Evolutionary conservation across 2,797 vertebrate species (phyloP), one percentile per base, ranked within the genome.

Genomic region (Oreonectes daqikongensis): DNA sequence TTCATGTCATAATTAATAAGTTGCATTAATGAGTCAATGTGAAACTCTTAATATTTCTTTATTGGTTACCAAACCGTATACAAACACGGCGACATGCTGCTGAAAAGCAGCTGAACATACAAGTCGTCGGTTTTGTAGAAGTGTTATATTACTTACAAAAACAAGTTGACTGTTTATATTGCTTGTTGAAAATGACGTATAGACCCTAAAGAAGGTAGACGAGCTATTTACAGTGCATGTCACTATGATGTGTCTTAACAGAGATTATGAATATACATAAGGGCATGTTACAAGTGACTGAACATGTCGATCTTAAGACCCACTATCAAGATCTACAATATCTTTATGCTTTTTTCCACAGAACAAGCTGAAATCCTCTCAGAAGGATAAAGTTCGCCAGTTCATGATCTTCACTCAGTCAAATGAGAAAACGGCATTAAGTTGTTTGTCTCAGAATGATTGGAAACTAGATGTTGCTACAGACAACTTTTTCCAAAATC

Each of bases 311-410:
- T 12, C 20, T 53, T 53, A 22, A 53, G 2, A 26, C 48, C 2
- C 2, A n/a, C n/a, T n/a, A n/a, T n/a, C n/a, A n/a, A 20, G 9
- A 50, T n/a, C 15, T n/a, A 44, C 42, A 0, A 44, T 44, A 14
- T 42, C 12, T 53, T 44, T 61, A 7, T 77, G 8, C 1, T 79
- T 57, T 61, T 3, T 57, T 7, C 10, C 69, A 73, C 88, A 99
- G 97, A 99, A 98, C 96, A 99, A 99, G 95, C 94, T 99, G 96
- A 99, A 98, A 94, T 98, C 97, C 89, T 98, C 95, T 84, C 97
- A 99, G 93, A 99, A 99, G 94, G 97, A 99, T 95, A 99, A 99
- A 96, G 96, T 99, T 94, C 96, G 97, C 85, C 97, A 99, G 94
- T 99, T 99, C 88, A 97, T 99, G 94, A 95, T 98, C 92, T 99